Conservation (phyloP, 2,113 vertebrate species). For the Carollia perspicillata region DNA sequence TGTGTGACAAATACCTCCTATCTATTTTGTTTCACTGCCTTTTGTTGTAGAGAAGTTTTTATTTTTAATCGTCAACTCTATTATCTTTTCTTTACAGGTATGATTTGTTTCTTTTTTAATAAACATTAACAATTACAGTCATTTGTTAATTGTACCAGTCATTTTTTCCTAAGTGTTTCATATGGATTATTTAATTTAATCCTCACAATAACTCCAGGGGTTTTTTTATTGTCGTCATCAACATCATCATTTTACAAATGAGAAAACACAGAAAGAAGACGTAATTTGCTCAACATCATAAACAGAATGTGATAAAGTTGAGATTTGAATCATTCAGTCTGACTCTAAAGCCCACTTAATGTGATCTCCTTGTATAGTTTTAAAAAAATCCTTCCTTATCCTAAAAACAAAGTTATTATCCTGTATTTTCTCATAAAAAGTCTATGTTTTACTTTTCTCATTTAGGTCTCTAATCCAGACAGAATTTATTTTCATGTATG, state of each 20-base stretch:
- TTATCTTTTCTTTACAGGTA: background rate
- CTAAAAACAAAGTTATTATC: background rate
- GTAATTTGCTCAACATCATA: background rate
- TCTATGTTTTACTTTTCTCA: background rate
- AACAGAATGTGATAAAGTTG: background rate
- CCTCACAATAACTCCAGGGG: background rate
- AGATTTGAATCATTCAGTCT: background rate
- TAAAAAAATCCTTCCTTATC: background rate
- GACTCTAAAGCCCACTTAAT: background rate
- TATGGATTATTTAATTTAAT: background rate
- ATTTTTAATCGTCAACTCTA: background rate
- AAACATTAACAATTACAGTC: background rate
- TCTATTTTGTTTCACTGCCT: background rate
- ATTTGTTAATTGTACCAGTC: background rate
- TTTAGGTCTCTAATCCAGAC: background rate
- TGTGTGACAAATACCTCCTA: background rate
- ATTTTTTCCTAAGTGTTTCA: slow-evolving; percentile 13
- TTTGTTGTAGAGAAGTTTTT: background rate
- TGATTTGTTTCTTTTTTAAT: background rate
- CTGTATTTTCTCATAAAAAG: background rate
- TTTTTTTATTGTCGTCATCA: background rate
- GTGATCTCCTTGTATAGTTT: background rate
- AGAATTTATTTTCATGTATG: slow-evolving; percentile 27
- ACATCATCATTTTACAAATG: background rate
- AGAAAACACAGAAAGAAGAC: slow-evolving; percentile 4